phyloP scores from a whole-genome alignment of 2,888 invertebrate genomes.

The Ennomos quercinarius region DNA sequence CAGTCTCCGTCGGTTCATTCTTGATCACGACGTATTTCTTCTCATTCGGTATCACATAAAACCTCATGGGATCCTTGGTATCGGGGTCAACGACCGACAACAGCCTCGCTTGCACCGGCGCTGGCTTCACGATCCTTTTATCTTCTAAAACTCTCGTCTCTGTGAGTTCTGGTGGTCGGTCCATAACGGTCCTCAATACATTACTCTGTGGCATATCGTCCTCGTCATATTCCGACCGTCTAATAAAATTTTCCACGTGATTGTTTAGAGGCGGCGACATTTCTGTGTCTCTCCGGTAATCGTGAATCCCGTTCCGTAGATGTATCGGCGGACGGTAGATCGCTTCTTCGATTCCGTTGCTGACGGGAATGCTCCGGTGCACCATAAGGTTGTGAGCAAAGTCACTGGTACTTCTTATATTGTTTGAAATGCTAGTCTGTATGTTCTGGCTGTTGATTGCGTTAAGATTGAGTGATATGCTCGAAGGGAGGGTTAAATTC shows the following conservation, averaged over 20 bases:
- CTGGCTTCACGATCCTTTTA: conserved; percentile 75
- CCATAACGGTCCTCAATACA: conserved; percentile 59
- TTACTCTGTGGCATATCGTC: conserved; percentile 67
- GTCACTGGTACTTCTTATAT: conserved; percentile 64
- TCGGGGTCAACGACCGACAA: conserved; percentile 70
- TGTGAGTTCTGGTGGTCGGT: conserved; percentile 64
- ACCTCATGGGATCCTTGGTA: conserved; percentile 66
- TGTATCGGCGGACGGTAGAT: conserved; percentile 57
- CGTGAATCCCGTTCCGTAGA: conserved; percentile 72
- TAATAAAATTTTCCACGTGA: conserved; percentile 68
- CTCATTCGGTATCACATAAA: conserved; percentile 83
- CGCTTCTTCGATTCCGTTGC: conserved; percentile 72
- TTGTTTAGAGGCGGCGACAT: conserved; percentile 66
- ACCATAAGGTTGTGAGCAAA: conserved; percentile 73
- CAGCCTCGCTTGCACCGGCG: conserved; percentile 72
- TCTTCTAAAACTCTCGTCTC: conserved; percentile 70
- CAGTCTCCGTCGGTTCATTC: conserved; percentile 83
- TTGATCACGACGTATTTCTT: conserved; percentile 89
- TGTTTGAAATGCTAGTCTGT: conserved; percentile 66
- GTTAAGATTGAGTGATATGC: conserved; percentile 68
- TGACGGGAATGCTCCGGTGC: conserved; percentile 59
- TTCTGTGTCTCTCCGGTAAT: conserved; percentile 65
- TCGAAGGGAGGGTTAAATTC: conserved; percentile 63
- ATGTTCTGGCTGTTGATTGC: conserved; percentile 49
- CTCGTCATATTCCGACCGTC: conserved; percentile 74